These are phyloP conservation scores for Erpetoichthys calabaricus DNA, from an alignment of 2,797 vertebrate genomes.

Conservation along the genomic window DNA sequence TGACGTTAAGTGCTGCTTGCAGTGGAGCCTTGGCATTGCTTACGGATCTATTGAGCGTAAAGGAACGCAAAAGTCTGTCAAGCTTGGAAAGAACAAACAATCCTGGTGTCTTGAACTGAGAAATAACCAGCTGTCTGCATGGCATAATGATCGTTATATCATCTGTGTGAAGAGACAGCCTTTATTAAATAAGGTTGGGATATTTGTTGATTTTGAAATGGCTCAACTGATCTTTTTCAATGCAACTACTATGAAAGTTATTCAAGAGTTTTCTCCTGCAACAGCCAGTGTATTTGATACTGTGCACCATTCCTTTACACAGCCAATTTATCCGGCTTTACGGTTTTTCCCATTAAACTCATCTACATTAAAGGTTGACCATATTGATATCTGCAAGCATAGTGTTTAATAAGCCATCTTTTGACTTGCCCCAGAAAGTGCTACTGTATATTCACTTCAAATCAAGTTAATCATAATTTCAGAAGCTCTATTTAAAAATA, in stretches of 20 bases:
- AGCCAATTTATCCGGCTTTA: constrained; percentile 41
- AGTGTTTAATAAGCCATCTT: neutral
- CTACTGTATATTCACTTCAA: no score
- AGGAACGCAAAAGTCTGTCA: constrained; percentile 40
- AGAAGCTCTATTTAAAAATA: no score
- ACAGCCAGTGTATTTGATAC: constrained; percentile 38
- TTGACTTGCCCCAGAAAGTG: no score
- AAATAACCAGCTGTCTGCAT: constrained; percentile 27
- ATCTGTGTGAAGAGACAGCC: constrained; percentile 2
- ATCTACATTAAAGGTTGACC: constrained; percentile 27
- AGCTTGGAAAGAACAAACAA: constrained; percentile 48
- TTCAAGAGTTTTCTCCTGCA: constrained; percentile 44
- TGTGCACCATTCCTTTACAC: constrained; percentile 48
- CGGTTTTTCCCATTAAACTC: constrained; percentile 36
- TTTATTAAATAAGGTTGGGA: constrained; percentile 28
- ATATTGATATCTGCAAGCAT: constrained; percentile 36
- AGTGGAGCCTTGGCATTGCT: constrained; percentile 48
- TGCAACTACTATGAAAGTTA: constrained; percentile 32
- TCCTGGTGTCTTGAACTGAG: constrained; percentile 52
- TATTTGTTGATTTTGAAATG: constrained; percentile 41
- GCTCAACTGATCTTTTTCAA: constrained; percentile 46
- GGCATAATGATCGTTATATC: constrained; percentile 42
- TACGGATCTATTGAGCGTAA: constrained; percentile 39
- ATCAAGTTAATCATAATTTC: no score
- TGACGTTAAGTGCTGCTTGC: constrained; percentile 34